Evolutionary conservation across 2,113 vertebrate species (phyloP), one percentile per base, ranked within the genome.

Genomic region (Bostrychus sinensis): DNA sequence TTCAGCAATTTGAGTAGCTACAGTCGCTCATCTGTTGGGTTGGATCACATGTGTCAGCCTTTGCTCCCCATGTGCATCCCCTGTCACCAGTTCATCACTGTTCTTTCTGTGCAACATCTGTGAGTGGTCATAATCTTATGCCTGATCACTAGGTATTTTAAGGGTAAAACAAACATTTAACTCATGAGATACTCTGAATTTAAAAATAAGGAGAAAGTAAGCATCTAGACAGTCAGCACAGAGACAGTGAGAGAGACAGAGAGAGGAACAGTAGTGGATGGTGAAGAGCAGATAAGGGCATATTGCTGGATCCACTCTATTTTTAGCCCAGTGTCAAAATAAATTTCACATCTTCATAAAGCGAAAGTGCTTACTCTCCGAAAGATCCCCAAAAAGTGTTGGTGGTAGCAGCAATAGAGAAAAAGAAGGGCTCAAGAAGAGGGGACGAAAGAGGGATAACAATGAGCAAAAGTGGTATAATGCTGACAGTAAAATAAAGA

Each of bases 331-430:
- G 82, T 89, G 86, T 92, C 90, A 91, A 90, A 93, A 92, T 91
- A 88, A 77, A 82, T 92, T 93, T 94, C 90, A 92, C 86, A 84
- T 91, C 92, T 92, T 95, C 94, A 95, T 94, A 94, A 92, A 84
- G 89, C 86, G 90, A 94, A 95, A 95, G 84, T 94, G 92, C 92
- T 95, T 94, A 93, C 92, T 93, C 93, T 93, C 84, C 88, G 84
- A 92, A 95, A 92, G 87, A 91, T 51, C 48, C 84, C 68, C 65
- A 72, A 88, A 81, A 87, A 89, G 56, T 69, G 57, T 73, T 82
- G 72, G 60, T 85, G 77, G 86, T 73, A 38, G 77, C 61, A 69
- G 79, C 46, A 71, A 77, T 70, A 77, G 45, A 66, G 56, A 51
- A 60, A 72, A 80, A 68, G 64, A 58, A 77, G 70, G 78, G 62